Evolutionary conservation across 2,113 vertebrate species (phyloP), one percentile per base, ranked within the genome.

Genomic region (Anguilla japonica): DNA sequence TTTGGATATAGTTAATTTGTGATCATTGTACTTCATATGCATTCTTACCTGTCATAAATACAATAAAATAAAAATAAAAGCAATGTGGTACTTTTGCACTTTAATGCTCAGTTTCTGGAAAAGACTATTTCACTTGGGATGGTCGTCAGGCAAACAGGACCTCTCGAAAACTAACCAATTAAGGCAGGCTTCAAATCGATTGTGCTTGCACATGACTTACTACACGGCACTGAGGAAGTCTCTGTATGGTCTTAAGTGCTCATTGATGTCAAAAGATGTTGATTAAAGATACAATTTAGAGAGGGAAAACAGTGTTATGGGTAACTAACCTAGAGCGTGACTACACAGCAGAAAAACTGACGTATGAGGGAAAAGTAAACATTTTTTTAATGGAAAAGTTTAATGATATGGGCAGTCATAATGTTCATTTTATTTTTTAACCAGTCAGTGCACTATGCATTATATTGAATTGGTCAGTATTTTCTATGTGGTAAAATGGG

Each of bases 381-480:
- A 41, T 80, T 80, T 18, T 34, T 80, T 5, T 41, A 40, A 41
- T 5, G n/a, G 41, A 13, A 11, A 9, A 60, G 15, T 60, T 60
- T 60, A 9, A 15, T 60, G 56, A 11, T 29, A 80, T 40, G 6
- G 34, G 63, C 79, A 41, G 5, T 41, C 0, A 14, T 13, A n/a
- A 7, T 41, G 79, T 41, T 1, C 29, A 40, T 18, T 18, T 40
- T 18, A 16, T 41, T 80, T 39, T 80, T 80, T 34, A 22, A 80
- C 39, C 13, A 8, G 39, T 39, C 79, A 80, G 34, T 89, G 53
- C 85, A 88, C 84, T 56, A 63, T 83, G 83, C 83, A 46, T 83
- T 78, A 41, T 87, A 85, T 60, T 46, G 34, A 83, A 13, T 41
- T 75, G 7, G 34, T 63, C 15, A 83, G 4, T 6, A 46, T 8